Base-by-base conservation (phyloP, 2,113 vertebrate genomes). In the Himantopus leucocephalus region DNA sequence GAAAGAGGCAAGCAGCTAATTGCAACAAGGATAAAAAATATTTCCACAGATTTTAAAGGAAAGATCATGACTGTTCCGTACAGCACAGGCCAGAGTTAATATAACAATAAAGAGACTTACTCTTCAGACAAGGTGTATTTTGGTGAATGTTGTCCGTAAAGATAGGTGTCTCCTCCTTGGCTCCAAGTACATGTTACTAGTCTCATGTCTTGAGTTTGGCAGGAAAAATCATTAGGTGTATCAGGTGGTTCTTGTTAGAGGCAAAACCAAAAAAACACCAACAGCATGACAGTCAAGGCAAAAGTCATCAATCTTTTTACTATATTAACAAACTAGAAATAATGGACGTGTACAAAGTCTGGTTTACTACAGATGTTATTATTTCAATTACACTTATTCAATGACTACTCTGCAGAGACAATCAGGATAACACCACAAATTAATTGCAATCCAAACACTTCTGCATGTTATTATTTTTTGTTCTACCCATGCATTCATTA, bases 121-220 rank as follows among this genome's bases (percentile, higher is more conserved):
- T 68, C 85, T 92, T 98, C 84, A 74, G 73, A 96, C 80, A 98
- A 79, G 13, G 55, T 93, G 27, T 98, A 97, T 22, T 7, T 67
- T 59, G 77, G 71, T 53, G 52, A 48, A 75, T 85, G 8, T 4
- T 0, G 3, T 10, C 52, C 20, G 48, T 45, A 6, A 47, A 98
- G 77, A 58, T 87, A 45, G 2, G 96, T 97, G 30, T 94, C 55
- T 32, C 10, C 12, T 80, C 95, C 97, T 30, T 93, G 48, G n/a
- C 53, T 84, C 98, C 98, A 98, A 32, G 94, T 97, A 87, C 98
- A 98, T 3, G 37, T 97, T 90, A 98, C 29, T 32, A 8, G 96
- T 83, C 59, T 90, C 56, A 98, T 68, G 79, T 98, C 98, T 78
- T 11, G 94, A 30, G 98, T 98, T 87, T 98, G 93, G 92, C 98